phyloP scores from a whole-genome alignment of 1,140 invertebrate genomes.

The Bombus sibiricus region DNA sequence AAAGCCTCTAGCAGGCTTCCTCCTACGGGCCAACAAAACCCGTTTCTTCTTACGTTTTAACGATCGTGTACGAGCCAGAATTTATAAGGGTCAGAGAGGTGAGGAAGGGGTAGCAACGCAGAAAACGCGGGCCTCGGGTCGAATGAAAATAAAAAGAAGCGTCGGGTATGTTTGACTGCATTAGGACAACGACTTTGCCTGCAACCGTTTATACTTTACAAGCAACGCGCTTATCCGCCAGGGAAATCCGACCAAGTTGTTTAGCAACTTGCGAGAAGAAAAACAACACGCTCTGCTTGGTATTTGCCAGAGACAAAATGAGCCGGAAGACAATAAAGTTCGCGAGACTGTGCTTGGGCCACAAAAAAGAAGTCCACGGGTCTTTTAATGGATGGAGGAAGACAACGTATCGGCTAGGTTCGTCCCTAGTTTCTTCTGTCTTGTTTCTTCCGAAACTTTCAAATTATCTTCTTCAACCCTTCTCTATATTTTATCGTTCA shows the following conservation, averaged over 20 bases:
- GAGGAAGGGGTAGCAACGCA: background rate
- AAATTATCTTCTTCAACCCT: background rate
- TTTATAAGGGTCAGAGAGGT: slow-evolving; percentile 54
- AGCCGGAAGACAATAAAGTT: slow-evolving; percentile 2
- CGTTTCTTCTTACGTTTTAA: slow-evolving; percentile 73
- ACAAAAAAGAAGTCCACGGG: background rate
- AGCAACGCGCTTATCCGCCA: background rate
- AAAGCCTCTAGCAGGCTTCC: slow-evolving; percentile 73
- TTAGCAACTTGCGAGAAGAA: background rate
- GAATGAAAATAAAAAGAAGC: background rate
- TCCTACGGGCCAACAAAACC: slow-evolving; percentile 72
- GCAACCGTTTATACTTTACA: background rate
- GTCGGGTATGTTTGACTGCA: background rate
- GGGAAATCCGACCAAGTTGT: slow-evolving; percentile 29
- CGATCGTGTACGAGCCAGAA: slow-evolving; percentile 71
- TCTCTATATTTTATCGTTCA: background rate
- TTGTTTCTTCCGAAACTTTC: background rate
- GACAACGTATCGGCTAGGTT: background rate
- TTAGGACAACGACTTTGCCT: background rate
- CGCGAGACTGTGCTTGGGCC: background rate
- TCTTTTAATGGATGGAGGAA: background rate
- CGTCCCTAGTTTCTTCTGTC: too few species aligned
- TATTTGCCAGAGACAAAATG: background rate
- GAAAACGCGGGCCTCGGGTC: background rate
- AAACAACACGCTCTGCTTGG: background rate